phyloP scores from a whole-genome alignment of 2,797 vertebrate genomes.

The Arrhamphus sclerolepis region DNA sequence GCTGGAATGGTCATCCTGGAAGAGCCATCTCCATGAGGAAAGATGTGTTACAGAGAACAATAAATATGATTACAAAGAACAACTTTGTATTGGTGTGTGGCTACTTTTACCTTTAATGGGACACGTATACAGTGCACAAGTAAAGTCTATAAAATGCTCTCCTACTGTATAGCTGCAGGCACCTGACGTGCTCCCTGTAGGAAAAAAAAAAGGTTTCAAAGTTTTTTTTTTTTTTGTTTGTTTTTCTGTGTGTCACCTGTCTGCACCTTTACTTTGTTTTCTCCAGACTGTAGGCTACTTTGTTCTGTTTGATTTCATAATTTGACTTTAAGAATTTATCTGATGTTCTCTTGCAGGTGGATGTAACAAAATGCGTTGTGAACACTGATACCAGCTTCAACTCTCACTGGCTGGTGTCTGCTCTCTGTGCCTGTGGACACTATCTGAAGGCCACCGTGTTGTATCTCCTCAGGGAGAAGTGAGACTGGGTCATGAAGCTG shows the following conservation, averaged over 20 bases:
- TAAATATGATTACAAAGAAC: neutral
- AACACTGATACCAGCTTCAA: conserved; percentile 88
- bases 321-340: neutral
- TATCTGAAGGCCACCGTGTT: conserved; percentile 91
- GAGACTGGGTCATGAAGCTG: conserved; percentile 53
- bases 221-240: too few species aligned
- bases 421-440: conserved; percentile 86
- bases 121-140: too few species aligned
- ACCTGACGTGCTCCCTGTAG: neutral
- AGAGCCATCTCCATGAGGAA: too few species aligned
- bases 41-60: neutral
- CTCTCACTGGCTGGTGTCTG: conserved; percentile 91
- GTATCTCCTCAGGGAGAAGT: conserved; percentile 92
- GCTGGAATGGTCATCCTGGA: too few species aligned
- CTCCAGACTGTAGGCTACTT: too few species aligned
- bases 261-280: too few species aligned
- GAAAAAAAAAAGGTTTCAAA: neutral
- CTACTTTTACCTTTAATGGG: too few species aligned
- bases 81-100: neutral
- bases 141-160: too few species aligned
- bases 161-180: too few species aligned
- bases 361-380: conserved; percentile 94
- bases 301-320: neutral
- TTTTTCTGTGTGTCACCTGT: neutral
- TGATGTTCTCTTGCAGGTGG: conserved; percentile 68